Percentiles rank a stretch among this genome's conserved stretches.
Conservation (phyloP, 2,888 invertebrate genomes). For the Nowickia ferox region DNA sequence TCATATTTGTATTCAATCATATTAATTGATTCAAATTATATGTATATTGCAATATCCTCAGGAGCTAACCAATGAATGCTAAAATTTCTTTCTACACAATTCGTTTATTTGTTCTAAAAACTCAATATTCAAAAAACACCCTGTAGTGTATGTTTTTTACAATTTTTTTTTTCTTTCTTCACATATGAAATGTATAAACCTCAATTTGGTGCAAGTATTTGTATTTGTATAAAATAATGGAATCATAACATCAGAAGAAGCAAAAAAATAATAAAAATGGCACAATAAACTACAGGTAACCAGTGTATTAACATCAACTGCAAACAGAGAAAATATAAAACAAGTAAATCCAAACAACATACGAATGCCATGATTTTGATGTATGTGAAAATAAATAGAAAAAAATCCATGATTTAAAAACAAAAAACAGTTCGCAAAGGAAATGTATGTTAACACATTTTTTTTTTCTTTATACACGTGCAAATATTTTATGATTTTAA, state of each 20-base stretch:
- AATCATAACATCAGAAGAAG: conserved; percentile 44
- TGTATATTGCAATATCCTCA: too few species aligned
- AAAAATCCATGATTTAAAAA: too few species aligned
- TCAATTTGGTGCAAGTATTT: conserved; percentile 55
- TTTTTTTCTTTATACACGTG: conserved; percentile 20
- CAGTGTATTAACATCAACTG: conserved; percentile 39
- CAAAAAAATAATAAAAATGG: conserved; percentile 42
- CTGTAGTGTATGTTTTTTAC: background rate
- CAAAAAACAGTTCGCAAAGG: conserved; percentile 3
- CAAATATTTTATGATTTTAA: conserved; percentile 49
- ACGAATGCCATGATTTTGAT: conserved; percentile 31
- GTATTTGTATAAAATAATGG: conserved; percentile 56
- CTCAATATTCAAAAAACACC: background rate
- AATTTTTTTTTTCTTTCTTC: background rate
- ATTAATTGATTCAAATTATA: too few species aligned
- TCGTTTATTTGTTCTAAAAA: too few species aligned
- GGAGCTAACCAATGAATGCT: too few species aligned
- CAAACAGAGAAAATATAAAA: conserved; percentile 15
- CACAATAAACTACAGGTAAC: conserved; percentile 59
- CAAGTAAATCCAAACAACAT: conserved; percentile 43
- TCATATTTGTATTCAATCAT: too few species aligned
- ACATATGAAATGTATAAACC: conserved; percentile 8
- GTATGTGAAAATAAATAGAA: conserved; percentile 26
- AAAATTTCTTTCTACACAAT: too few species aligned
- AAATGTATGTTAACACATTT: conserved; percentile 43